Evolutionary conservation across 1,140 invertebrate genomes (phyloP), one percentile per base, ranked within the genome.

Genomic region (Cheumatopsyche charites): DNA sequence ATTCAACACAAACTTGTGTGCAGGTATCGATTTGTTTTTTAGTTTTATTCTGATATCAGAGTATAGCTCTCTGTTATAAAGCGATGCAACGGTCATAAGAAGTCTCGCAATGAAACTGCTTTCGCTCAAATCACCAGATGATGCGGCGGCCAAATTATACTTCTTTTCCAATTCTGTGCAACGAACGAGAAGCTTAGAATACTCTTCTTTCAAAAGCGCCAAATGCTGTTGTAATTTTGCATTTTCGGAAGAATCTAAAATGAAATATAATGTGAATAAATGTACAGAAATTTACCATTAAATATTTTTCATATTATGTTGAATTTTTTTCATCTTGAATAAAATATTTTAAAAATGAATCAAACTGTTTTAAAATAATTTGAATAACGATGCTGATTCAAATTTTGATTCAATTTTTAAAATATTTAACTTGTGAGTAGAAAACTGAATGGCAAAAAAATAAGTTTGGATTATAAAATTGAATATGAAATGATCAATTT

Each of bases 1-100:
- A 79, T 90, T 89, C 7, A 98, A 84, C 11, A 98, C 90, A 86
- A 98, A 93, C 82, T 93, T 94, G 81, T 98, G 96, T 13, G 89
- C 94, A 62, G 90, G 89, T 71, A 96, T 86, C 41, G 87, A 81
- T 77, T 87, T 87, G 78, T 89, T 87, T 66, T 87, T 85, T n/a
- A 96, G 83, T 79, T 90, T 87, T 67, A 93, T 88, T 73, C 79
- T 87, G 67, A 93, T 84, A 80, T 94, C 92, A 73, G 91, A 93
- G 80, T 95, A 96, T 15, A 88, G 87, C 67, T 90, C 88, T 77
- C 92, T 89, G 62, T 90, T 88, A 80, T 94, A 93, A 21, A 97
- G 82, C 4, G 90, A 89, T 7, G 92, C 88, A 58, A 97, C 90
- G 26, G 90, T 94, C 79, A 89, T 87, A 9, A 96, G 83, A 1